These are phyloP conservation scores for Arizona elegans DNA, from an alignment of 2,113 vertebrate genomes.

Conservation along the genomic window DNA sequence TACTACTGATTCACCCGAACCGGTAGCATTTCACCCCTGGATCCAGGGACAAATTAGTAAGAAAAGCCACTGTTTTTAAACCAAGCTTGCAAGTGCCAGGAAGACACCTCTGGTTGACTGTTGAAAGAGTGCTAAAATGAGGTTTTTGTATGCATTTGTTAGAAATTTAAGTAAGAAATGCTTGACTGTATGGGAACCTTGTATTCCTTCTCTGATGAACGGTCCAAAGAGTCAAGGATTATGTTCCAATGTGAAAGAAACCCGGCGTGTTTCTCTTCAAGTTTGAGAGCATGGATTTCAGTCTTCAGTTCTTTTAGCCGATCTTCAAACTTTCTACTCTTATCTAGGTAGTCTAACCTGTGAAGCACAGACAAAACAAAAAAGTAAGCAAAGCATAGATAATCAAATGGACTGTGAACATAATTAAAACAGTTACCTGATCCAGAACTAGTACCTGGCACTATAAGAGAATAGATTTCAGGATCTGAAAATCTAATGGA, in stretches of 20 bases:
- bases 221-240: conserved; percentile 73
- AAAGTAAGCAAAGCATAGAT: background rate
- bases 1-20: too few species aligned
- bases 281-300: conserved; percentile 85
- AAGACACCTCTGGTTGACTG: background rate
- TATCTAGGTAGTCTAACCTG: conserved; percentile 90
- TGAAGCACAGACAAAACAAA: conserved; percentile 23
- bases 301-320: conserved; percentile 88
- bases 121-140: background rate
- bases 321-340: conserved; percentile 88
- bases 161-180: background rate
- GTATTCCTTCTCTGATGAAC: conserved; percentile 72
- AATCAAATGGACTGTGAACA: background rate
- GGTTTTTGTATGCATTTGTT: background rate
- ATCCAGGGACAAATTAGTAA: background rate
- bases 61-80: background rate
- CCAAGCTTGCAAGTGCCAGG: background rate
- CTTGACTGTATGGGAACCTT: background rate
- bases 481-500: background rate
- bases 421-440: background rate
- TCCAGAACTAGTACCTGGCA: background rate
- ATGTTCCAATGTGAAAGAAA: conserved; percentile 60
- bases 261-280: conserved; percentile 81
- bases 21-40: too few species aligned
- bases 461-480: background rate